A percentile compares a stretch with the other conserved stretches of the same genome.
Evolutionary conservation across 2,113 vertebrate genomes (phyloP).

Genomic region (Archocentrus centrarchus): DNA sequence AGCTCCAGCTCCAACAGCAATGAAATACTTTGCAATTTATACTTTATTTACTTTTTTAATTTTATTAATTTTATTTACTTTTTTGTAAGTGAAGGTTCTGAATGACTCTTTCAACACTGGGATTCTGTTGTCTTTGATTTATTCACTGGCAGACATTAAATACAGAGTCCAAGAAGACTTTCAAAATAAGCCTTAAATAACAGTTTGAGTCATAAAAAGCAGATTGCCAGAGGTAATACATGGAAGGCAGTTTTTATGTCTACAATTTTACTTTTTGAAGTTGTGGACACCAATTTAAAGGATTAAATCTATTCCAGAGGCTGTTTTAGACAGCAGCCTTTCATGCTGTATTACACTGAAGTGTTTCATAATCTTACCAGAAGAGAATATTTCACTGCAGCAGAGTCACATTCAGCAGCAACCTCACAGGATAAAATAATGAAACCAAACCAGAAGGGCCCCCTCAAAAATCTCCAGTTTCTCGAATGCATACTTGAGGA

Average conservation of each 20-base stretch:
- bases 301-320: neutral
- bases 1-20: neutral
- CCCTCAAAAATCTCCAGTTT: neutral
- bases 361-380: neutral
- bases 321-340: constrained; percentile 2
- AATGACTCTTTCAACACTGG: neutral
- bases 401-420: neutral
- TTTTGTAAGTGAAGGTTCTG: neutral
- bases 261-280: neutral
- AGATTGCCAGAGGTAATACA: neutral
- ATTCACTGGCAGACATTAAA: neutral
- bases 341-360: neutral
- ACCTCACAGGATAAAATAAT: neutral
- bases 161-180: too few relatives aligned
- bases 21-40: neutral
- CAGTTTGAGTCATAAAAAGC: neutral
- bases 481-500: neutral
- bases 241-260: neutral
- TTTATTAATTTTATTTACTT: too few relatives aligned
- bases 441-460: neutral
- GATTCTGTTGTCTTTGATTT: too few relatives aligned
- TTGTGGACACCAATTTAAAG: neutral
- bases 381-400: constrained; percentile 7
- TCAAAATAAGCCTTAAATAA: neutral
- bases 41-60: neutral